Evolutionary conservation across 2,888 invertebrate species (phyloP), one percentile per base, ranked within the genome.

Genomic region (Drosophila differens): DNA sequence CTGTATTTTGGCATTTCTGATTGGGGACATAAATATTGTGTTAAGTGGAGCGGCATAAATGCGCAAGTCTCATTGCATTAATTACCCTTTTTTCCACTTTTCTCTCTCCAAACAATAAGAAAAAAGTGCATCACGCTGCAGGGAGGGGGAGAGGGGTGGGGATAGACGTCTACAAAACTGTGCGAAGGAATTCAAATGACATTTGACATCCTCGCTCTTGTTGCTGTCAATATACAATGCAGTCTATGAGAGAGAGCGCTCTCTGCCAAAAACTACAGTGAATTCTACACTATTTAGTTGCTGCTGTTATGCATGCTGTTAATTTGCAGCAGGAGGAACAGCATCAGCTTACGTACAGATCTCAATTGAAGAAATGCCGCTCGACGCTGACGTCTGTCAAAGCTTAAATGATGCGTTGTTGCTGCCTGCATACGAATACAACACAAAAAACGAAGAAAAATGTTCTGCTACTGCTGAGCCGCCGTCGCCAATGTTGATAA

Each of bases 401-500:
- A 76, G 71, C 73, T 69, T 63, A 63, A 81, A 73, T 33, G 66
- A 70, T 74, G 68, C 47, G 64, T 39, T 39, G 74, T 30, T 30
- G 65, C 58, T 54, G 65, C 37, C 28, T 37, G 52, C 28, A 54
- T 3, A 33, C 41, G 35, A 41, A 35, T 61, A 47, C 52, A 32
- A 10, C 7, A 16, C 7, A 37, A 37, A 33, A 19, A 25, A 25
- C 4, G 7, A 25, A 19, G 28, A 5, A 62, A 72, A 49, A 60
- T 62, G 22, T 52, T 22, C 53, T 44, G 64, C 33, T 25, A 53
- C 63, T 52, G 58, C 62, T 59, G 61, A 41, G 35, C 25, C 54
- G 74, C 70, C 68, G 72, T 69, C 70, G 65, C 67, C 80, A 76
- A 76, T 82, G 81, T 78, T 84, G 89, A 84, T 88, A 89, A 81